Percentiles rank a stretch among this genome's conserved stretches.
Evolutionary conservation across 2,797 vertebrate genomes (phyloP).

Genomic region (Otolemur crassicaudatus): DNA sequence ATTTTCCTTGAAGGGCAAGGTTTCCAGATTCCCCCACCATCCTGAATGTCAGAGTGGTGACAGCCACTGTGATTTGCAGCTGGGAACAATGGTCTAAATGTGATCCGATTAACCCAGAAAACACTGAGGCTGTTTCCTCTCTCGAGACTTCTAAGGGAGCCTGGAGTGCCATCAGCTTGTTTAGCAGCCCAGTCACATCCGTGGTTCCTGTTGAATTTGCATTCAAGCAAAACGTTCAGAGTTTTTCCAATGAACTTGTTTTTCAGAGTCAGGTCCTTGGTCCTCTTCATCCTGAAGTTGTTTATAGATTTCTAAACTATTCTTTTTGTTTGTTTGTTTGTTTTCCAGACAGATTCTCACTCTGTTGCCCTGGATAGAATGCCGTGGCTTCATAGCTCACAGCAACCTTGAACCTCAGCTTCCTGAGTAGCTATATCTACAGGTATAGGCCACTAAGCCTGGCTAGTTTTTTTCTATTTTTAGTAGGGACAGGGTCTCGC

Average conservation of each 20-base stretch:
- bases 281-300: not conserved
- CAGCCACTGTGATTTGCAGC: not conserved
- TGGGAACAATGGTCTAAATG: constrained; percentile 10
- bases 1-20: not conserved
- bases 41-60: constrained; percentile 21
- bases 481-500: too few relatives aligned
- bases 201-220: constrained; percentile 31
- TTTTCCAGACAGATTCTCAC: too few relatives aligned
- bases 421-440: too few relatives aligned
- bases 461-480: too few relatives aligned
- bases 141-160: constrained; percentile 14
- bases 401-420: too few relatives aligned
- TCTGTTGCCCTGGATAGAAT: too few relatives aligned
- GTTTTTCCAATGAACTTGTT: constrained; percentile 34
- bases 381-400: too few relatives aligned
- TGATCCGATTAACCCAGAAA: constrained; percentile 57
- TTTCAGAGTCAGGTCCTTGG: not conserved
- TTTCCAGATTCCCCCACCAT: not conserved
- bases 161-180: not conserved
- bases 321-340: too few relatives aligned
- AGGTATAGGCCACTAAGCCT: too few relatives aligned
- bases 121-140: constrained; percentile 34
- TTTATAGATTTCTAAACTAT: not conserved
- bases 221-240: constrained; percentile 38
- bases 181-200: constrained; percentile 30